Evolutionary conservation across 2,797 vertebrate species (phyloP).

Genomic region (Morus bassanus): DNA sequence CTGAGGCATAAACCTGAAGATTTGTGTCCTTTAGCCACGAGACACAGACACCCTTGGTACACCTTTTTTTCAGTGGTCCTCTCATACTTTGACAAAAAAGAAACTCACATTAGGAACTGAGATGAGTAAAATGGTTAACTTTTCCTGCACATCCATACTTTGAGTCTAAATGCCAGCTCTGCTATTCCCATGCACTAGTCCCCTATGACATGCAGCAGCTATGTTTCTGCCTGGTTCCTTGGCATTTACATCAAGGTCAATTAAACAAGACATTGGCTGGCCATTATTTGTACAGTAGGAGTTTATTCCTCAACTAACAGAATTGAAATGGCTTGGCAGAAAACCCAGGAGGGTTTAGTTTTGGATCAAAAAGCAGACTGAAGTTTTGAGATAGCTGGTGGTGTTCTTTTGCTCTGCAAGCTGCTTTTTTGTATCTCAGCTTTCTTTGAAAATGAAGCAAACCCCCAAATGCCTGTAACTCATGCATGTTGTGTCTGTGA

Average conservation of each 20-base stretch:
- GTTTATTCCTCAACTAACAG: not conserved
- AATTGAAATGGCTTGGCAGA: not conserved
- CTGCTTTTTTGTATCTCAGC: not conserved
- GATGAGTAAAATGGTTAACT: not conserved
- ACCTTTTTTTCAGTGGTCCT: not conserved
- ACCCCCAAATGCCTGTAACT: not conserved
- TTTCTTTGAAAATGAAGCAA: conserved; percentile 19
- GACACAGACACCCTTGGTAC: not conserved
- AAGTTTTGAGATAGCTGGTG: not conserved
- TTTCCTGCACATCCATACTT: not conserved
- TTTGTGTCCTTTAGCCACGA: not conserved
- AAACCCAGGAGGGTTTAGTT: conserved; percentile 2
- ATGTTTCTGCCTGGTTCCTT: not conserved
- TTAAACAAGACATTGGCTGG: conserved; percentile 19
- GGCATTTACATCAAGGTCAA: conserved; percentile 39
- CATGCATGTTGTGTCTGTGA: not conserved
- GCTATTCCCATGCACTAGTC: not conserved
- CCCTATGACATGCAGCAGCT: not conserved
- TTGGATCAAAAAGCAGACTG: not conserved
- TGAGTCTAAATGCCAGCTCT: not conserved
- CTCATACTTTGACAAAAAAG: not conserved
- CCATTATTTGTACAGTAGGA: conserved; percentile 6
- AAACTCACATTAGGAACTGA: not conserved
- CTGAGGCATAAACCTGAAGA: not conserved
- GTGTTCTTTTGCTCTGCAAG: not conserved